phyloP scores from a whole-genome alignment of 30 jellyfish, hydroid and myxozoan species.

The Pseudorhiza aurosa region DNA sequence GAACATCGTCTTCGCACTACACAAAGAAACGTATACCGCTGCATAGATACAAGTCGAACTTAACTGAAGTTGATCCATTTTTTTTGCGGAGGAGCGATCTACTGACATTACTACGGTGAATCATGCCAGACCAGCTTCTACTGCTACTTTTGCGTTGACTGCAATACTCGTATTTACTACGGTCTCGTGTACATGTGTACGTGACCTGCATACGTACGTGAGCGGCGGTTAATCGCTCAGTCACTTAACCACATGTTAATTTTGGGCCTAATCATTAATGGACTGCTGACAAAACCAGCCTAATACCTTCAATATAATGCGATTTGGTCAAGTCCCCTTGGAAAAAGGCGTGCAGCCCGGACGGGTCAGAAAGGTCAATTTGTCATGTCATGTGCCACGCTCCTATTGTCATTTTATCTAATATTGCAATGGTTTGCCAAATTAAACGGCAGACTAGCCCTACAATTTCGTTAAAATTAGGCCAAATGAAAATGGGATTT shows the following conservation, averaged over 20 bases:
- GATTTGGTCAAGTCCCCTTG: constrained; percentile 29
- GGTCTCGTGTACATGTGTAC: constrained; percentile 5
- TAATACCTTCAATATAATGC: constrained; percentile 39
- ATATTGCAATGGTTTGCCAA: not conserved
- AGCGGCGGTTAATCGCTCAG: not conserved
- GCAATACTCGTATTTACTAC: not conserved
- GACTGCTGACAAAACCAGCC: constrained; percentile 26
- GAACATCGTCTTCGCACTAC: no score
- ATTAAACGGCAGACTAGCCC: not conserved
- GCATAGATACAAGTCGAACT: no score
- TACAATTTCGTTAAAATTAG: not conserved
- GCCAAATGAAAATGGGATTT: constrained; percentile 2
- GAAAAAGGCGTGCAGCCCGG: constrained; percentile 30
- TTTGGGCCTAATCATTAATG: constrained; percentile 43
- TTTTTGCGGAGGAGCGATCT: no score
- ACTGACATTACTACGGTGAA: no score
- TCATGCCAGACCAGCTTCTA: no score
- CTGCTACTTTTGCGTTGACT: not conserved
- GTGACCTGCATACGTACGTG: constrained; percentile 44
- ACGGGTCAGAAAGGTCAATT: constrained; percentile 50
- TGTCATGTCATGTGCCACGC: constrained; percentile 10
- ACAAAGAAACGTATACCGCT: no score
- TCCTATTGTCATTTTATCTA: constrained; percentile 5
- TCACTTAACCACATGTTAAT: constrained; percentile 48
- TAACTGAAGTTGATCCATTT: no score